Evolutionary conservation across 2,888 invertebrate genomes (phyloP).

Genomic region (Scaeva pyrastri): DNA sequence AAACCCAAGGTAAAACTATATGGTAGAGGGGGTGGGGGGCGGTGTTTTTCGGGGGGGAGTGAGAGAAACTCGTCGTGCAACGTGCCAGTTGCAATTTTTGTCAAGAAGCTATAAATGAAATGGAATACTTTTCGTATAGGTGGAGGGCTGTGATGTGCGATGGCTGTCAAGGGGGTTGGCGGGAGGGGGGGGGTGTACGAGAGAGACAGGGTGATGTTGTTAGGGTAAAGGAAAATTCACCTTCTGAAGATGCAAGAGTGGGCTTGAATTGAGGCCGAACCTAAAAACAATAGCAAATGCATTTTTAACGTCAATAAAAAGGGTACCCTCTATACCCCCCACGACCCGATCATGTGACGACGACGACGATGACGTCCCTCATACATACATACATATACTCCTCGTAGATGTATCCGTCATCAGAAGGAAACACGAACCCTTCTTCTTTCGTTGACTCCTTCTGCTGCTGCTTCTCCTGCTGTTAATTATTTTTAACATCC

Average conservation of each 20-base stretch:
- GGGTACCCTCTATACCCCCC: no score
- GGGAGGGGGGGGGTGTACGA: neutral
- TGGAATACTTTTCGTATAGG: conserved; percentile 49
- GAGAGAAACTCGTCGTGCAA: conserved; percentile 26
- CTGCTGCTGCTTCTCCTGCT: conserved; percentile 24
- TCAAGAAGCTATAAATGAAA: conserved; percentile 74
- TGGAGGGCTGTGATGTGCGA: neutral
- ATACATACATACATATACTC: no score
- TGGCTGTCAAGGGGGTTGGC: neutral
- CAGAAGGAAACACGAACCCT: conserved; percentile 22
- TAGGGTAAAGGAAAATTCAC: conserved; percentile 11
- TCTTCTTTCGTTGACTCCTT: neutral
- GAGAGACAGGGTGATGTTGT: no score
- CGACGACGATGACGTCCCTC: no score
- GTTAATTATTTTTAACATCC: conserved; percentile 73
- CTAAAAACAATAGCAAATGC: conserved; percentile 67
- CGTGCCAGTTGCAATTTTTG: conserved; percentile 70
- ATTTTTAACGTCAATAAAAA: conserved; percentile 62
- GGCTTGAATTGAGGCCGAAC: conserved; percentile 21
- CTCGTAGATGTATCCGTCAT: neutral
- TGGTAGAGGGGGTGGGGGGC: neutral
- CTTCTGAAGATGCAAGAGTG: conserved; percentile 34
- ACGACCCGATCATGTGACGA: no score
- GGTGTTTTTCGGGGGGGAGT: no score
- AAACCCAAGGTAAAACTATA: conserved; percentile 19